A percentile compares a stretch with the other conserved stretches of the same genome.
These are phyloP conservation scores for Hydriomena furcata DNA, from an alignment of 2,888 invertebrate genomes.

Conservation along the genomic window DNA sequence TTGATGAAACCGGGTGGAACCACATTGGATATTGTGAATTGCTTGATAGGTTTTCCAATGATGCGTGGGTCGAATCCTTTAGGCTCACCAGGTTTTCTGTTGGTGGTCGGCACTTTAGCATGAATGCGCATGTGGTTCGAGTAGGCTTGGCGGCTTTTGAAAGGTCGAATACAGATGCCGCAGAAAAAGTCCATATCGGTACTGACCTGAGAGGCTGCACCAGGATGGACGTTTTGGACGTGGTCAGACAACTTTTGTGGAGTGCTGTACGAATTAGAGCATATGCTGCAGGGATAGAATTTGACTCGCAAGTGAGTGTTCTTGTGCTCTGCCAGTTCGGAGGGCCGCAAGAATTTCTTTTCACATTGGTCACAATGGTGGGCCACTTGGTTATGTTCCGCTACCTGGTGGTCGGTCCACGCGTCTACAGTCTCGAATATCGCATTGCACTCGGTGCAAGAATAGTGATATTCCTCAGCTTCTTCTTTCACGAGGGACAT, in stretches of 20 bases:
- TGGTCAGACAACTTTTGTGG: constrained; percentile 84
- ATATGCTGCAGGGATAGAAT: constrained; percentile 84
- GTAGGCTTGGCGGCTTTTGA: constrained; percentile 82
- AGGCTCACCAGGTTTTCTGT: constrained; percentile 67
- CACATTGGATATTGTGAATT: constrained; percentile 49
- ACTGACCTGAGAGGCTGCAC: constrained; percentile 49
- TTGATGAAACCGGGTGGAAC: constrained; percentile 62
- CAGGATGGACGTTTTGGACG: constrained; percentile 77
- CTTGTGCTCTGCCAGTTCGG: constrained; percentile 86
- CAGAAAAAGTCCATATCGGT: constrained; percentile 77
- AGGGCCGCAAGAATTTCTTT: constrained; percentile 83
- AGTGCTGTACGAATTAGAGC: constrained; percentile 84
- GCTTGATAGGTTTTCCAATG: constrained; percentile 71
- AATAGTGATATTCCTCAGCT: constrained; percentile 81
- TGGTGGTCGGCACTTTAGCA: constrained; percentile 77
- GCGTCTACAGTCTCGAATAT: constrained; percentile 82
- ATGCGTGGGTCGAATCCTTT: constrained; percentile 73
- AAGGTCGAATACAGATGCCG: constrained; percentile 83
- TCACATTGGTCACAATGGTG: constrained; percentile 86
- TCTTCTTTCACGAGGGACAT: constrained; percentile 78
- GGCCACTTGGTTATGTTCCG: constrained; percentile 79
- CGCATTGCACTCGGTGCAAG: constrained; percentile 85
- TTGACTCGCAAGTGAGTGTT: constrained; percentile 87
- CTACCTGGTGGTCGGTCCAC: constrained; percentile 83
- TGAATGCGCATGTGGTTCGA: constrained; percentile 83